Evolutionary conservation across 2,113 vertebrate species (phyloP).

Genomic region (Potamarius usumacintae): DNA sequence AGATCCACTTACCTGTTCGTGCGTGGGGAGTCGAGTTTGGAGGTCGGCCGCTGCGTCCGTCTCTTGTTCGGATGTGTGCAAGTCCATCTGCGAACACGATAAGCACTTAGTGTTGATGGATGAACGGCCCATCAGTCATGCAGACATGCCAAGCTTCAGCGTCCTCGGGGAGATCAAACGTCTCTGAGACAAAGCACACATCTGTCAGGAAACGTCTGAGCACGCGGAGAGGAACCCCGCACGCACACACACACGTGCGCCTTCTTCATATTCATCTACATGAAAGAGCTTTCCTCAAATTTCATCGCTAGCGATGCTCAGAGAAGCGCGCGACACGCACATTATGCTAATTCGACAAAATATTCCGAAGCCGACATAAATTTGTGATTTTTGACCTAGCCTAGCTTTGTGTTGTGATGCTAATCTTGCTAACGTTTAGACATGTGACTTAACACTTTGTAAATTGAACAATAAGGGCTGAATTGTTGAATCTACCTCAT

Average conservation of each 20-base stretch:
- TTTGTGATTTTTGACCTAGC: background rate
- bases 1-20: background rate
- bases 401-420: background rate
- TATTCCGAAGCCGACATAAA: background rate
- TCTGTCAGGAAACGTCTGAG: conserved; percentile 21
- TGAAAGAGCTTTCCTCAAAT: background rate
- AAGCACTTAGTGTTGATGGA: conserved; percentile 48
- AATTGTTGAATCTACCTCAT: background rate
- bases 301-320: background rate
- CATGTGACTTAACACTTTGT: background rate
- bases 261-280: background rate
- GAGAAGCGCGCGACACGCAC: background rate
- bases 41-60: background rate
- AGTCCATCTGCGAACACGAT: conserved; percentile 34
- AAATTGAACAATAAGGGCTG: background rate
- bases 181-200: conserved; percentile 30
- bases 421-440: background rate
- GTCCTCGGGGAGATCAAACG: conserved; percentile 24
- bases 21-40: background rate
- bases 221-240: conserved; percentile 11
- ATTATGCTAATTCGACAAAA: background rate
- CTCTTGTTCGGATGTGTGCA: conserved; percentile 3
- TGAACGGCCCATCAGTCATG: conserved; percentile 56
- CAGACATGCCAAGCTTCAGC: conserved; percentile 23
- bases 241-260: background rate